Percentiles rank a stretch among this genome's conserved stretches.
Evolutionary conservation across 2,888 invertebrate genomes (phyloP).

Genomic region (Thecophora atra): DNA sequence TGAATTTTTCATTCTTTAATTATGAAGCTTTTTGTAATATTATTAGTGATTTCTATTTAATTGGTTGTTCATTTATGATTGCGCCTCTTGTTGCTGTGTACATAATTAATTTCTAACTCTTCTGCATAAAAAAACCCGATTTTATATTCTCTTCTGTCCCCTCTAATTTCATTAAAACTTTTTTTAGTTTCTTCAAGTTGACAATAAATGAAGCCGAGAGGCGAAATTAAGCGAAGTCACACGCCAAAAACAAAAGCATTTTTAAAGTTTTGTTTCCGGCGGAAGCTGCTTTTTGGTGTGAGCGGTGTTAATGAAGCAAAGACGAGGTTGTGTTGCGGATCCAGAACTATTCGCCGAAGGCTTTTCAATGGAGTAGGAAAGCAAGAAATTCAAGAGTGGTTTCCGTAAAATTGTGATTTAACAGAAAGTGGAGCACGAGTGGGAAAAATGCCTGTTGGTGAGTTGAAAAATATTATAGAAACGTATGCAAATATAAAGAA

Average conservation of each 20-base stretch:
- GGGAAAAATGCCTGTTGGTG: slow-evolving; percentile 42
- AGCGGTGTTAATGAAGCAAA: slow-evolving; percentile 1
- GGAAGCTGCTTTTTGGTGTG: slow-evolving; percentile 39
- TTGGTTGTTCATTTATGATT: background rate
- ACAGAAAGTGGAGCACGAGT: background rate
- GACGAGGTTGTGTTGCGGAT: background rate
- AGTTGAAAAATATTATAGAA: slow-evolving; percentile 20
- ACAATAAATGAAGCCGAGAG: background rate
- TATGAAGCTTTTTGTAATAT: background rate
- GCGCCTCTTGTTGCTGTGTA: background rate
- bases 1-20: too few relatives aligned
- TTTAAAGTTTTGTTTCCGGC: slow-evolving; percentile 40
- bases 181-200: background rate
- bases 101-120: background rate
- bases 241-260: slow-evolving; percentile 2
- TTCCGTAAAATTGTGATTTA: background rate
- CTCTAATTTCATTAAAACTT: background rate
- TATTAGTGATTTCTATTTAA: background rate
- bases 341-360: background rate
- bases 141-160: background rate
- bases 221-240: slow-evolving; percentile 3
- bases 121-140: slow-evolving; percentile 6
- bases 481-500: too few relatives aligned
- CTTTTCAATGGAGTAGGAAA: background rate
- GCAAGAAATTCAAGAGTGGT: background rate